Evolutionary conservation across 2,113 vertebrate species (phyloP), one percentile per base, ranked within the genome.

Genomic region (Peucedramus taeniatus): DNA sequence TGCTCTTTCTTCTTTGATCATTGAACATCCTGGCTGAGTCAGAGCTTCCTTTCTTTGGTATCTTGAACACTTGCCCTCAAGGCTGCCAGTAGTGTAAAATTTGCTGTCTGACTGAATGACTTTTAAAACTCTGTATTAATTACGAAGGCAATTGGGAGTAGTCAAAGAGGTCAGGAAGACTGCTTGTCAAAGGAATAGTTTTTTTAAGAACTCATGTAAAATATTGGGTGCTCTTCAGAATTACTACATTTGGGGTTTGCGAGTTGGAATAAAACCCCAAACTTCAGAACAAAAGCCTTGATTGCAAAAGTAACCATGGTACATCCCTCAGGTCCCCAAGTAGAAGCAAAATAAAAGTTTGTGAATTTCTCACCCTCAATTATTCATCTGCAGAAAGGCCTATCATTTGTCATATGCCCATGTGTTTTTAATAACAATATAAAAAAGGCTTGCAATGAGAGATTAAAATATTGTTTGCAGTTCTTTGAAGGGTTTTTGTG

Each of bases 41-140:
- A 79, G 81, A 93, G 49, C 78, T 93, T 94, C 82, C 74, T 78
- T 94, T 87, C 69, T 70, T 84, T 78, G 65, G 27, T 75, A 14
- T 76, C 68, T 78, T 79, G 78, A 91, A 83, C n/a, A 35, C 70
- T 87, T 85, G 65, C 24, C 53, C 17, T 87, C 14, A 37, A 69
- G 44, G 44, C 60, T 74, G 33, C 95, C 51, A 71, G 22, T 50
- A 74, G 49, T 64, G n/a, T 60, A 63, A 91, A 91, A 82, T 57
- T 84, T 89, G 42, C 61, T 9, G 6, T 90, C 31, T 65, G 51
- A 60, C 31, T 64, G 68, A 71, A 39, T 70, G 45, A 56, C n/a
- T 89, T 93, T 35, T 63, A 44, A 90, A 82, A 83, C 19, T 68
- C 23, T 63, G 0, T 81, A 28, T 72, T 50, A 65, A 7, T 89